A percentile compares a stretch with the other conserved stretches of the same genome.
These are phyloP conservation scores for Luffia ferchaultella DNA, from an alignment of 2,888 invertebrate species.

Conservation along the genomic window DNA sequence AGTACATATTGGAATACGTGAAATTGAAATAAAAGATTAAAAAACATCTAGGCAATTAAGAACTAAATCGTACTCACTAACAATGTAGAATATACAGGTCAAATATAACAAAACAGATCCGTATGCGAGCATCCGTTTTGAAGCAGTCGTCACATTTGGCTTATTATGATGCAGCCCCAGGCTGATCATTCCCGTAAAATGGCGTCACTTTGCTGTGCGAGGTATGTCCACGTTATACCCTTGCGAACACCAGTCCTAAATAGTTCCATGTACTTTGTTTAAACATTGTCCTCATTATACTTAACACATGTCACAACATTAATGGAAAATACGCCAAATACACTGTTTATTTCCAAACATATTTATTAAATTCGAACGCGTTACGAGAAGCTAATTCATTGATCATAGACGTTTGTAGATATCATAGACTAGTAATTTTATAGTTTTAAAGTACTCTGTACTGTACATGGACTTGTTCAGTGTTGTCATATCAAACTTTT, in stretches of 20 bases:
- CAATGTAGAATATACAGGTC: constrained; percentile 64
- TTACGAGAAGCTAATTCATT: constrained; percentile 59
- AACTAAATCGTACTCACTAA: constrained; percentile 32
- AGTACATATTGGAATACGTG: not conserved
- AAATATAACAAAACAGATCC: constrained; percentile 55
- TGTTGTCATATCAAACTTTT: too few relatives aligned
- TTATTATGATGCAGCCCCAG: constrained; percentile 59
- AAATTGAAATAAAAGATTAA: not conserved
- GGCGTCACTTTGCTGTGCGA: constrained; percentile 64
- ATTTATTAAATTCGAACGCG: constrained; percentile 48
- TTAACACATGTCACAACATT: constrained; percentile 32
- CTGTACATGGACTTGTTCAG: too few relatives aligned
- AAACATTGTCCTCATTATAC: constrained; percentile 22
- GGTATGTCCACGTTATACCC: constrained; percentile 55
- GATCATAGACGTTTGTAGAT: constrained; percentile 35
- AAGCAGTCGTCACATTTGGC: constrained; percentile 59
- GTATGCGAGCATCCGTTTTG: constrained; percentile 60
- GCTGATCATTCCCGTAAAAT: constrained; percentile 68
- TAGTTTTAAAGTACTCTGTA: too few relatives aligned
- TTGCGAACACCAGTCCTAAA: constrained; percentile 11
- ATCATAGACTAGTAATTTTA: not conserved
- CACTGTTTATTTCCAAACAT: constrained; percentile 57
- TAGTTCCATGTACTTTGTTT: not conserved
- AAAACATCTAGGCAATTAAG: not conserved
- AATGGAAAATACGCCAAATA: not conserved